A percentile compares a stretch with the other conserved stretches of the same genome.
These are phyloP conservation scores for Strigops habroptila DNA, from an alignment of 2,113 vertebrate species.

Conservation along the genomic window DNA sequence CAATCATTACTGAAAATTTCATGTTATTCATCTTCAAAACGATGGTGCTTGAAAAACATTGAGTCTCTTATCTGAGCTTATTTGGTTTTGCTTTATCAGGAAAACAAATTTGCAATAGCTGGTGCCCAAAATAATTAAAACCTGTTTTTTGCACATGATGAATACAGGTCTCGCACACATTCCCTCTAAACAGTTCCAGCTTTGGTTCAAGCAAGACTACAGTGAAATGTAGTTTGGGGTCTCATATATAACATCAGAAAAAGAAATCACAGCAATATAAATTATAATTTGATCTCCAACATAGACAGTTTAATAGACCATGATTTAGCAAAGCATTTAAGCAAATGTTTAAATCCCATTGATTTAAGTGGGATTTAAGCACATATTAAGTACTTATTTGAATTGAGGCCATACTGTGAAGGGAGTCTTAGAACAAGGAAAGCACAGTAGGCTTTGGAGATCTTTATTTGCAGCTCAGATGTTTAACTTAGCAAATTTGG, in stretches of 20 bases:
- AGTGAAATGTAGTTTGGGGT: background rate
- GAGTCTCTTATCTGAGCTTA: background rate
- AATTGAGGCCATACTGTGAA: constrained; percentile 37
- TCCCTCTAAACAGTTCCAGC: background rate
- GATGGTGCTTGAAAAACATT: background rate
- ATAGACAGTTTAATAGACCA: constrained; percentile 1
- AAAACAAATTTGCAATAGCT: background rate
- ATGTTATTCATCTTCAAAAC: background rate
- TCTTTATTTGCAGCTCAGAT: constrained; percentile 63
- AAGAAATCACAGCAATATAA: constrained; percentile 17
- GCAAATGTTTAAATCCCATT: constrained; percentile 48
- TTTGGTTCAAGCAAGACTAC: background rate
- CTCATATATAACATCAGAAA: background rate
- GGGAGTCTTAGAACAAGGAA: constrained; percentile 18
- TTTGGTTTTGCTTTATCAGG: background rate
- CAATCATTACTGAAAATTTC: background rate
- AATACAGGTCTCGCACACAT: background rate
- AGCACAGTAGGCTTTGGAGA: constrained; percentile 36
- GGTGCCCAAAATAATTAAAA: background rate
- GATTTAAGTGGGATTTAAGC: constrained; percentile 56
- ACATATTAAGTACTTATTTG: constrained; percentile 41
- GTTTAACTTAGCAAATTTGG: constrained; percentile 46
- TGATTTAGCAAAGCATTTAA: constrained; percentile 40
- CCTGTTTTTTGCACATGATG: background rate
- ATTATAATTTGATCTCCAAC: constrained; percentile 32